Evolutionary conservation across 2,113 vertebrate genomes (phyloP), one percentile per base, ranked within the genome.

Genomic region (Varanus komodoensis): DNA sequence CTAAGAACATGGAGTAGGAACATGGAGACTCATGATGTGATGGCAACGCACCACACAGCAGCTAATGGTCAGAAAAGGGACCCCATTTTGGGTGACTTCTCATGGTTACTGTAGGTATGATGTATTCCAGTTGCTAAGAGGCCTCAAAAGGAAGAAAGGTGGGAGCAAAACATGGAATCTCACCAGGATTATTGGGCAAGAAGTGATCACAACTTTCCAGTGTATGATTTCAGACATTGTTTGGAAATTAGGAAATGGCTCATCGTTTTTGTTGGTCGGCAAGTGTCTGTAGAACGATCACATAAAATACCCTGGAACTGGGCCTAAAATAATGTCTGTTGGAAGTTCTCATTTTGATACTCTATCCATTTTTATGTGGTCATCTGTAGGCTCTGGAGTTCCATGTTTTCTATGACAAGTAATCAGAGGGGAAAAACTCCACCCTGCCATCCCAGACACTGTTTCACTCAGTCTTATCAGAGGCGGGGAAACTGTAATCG

Each of bases 191-290:
- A 82, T 38, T 73, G 68, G 54, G 67, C 27, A 71, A 34, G n/a
- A 57, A 82, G 73, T 82, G 73, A 88, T n/a, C 87, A 88, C 87
- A 61, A 57, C 3, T 82, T 82, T 57, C 79, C 68, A 82, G 8
- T 38, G 32, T 57, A 9, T 23, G 71, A 27, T 81, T 88, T 50
- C 69, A 19, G 52, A 88, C 32, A 81, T 68, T 88, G 73, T 61
- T 78, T 32, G 79, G 68, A 88, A 88, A 88, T 88, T 81, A 88
- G 68, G n/a, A 88, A 82, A 88, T 82, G 68, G 82, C 87, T 82
- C 50, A 23, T 34, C 23, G 57, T 25, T 81, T 88, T 81, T 23
- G 44, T 80, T 52, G 77, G 64, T 81, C 87, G 81, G 77, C 87
- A 88, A 69, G 69, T 80, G 78, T 50, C 44, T 32, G 64, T n/a